A percentile compares a stretch with the other conserved stretches of the same genome.
Evolutionary conservation across 2,888 invertebrate species (phyloP).

Genomic region (Phytoseiulus persimilis): DNA sequence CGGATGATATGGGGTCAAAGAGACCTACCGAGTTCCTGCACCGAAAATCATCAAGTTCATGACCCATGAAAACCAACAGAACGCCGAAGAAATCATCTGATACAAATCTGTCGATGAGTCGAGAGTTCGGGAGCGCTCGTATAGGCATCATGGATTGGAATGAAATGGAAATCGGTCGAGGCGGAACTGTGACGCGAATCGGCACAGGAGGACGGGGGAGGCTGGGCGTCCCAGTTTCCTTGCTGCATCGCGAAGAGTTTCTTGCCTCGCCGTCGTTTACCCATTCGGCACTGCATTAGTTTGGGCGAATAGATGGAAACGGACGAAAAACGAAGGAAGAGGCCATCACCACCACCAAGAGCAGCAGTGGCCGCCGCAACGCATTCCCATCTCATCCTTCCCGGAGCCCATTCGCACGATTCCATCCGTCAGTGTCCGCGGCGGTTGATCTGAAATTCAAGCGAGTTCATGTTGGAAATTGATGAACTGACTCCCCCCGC

Average conservation of each 20-base stretch:
- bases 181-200: not conserved
- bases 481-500: not conserved
- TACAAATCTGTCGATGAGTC: too few species aligned
- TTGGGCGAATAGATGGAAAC: not conserved
- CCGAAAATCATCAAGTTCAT: too few species aligned
- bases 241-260: not conserved
- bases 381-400: conserved; percentile 5
- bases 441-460: not conserved
- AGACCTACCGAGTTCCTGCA: too few species aligned
- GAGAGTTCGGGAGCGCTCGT: too few species aligned
- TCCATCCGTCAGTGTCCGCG: not conserved
- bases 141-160: too few species aligned
- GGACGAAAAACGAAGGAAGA: not conserved
- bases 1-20: too few species aligned
- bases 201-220: not conserved
- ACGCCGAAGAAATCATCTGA: too few species aligned
- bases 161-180: too few species aligned
- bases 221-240: not conserved
- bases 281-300: not conserved
- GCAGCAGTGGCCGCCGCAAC: not conserved
- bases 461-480: not conserved
- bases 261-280: not conserved
- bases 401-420: not conserved
- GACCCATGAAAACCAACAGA: too few species aligned
- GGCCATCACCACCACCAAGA: not conserved